Base-by-base conservation (phyloP, 2,797 vertebrate species). In the Phrynocephalus guinanensis region DNA sequence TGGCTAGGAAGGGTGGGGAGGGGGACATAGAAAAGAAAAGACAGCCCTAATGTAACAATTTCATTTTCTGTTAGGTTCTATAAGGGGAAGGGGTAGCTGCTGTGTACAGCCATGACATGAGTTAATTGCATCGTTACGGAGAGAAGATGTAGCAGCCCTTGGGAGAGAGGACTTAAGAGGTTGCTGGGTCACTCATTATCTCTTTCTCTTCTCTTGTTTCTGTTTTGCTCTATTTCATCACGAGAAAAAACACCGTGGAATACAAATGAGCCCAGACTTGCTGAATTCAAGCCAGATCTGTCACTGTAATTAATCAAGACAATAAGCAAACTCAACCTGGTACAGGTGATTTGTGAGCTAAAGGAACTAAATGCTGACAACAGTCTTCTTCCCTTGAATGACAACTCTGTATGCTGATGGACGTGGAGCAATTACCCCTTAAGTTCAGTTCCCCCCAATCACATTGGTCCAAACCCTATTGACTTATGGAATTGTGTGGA, bases 191-290 rank as follows among this genome's bases (percentile, higher is more conserved):
- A 5, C 84, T 94, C 84, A 56, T 93, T 92, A 91, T 92, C 82
- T 28, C 50, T 60, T 66, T 0, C 2, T 67, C 83, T 83, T 63
- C 88, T 90, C 86, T 85, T 88, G 71, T 88, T 87, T 71, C 89
- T 70, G 81, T 87, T 93, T 86, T 94, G 91, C 79, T 92, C 88
- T 92, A 87, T 90, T 83, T 82, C 81, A 86, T 26, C 71, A 48
- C 0, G 0, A 87, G 90, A 24, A 86, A 44, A 56, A 50, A 79
- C 1, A 33, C 56, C 13, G 18, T 68, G 16, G 93, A 90, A 48
- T 87, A 87, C 16, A 83, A 90, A 92, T 85, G 87, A 48, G 52
- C 8, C 16, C 0, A 78, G 6, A 82, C 71, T 86, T 84, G 91
- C 88, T 91, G 50, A 71, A 66, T 6, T 50, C 79, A 82, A 76